Evolutionary conservation across 2,888 invertebrate species (phyloP).

Genomic region (Sepiola atlantica): DNA sequence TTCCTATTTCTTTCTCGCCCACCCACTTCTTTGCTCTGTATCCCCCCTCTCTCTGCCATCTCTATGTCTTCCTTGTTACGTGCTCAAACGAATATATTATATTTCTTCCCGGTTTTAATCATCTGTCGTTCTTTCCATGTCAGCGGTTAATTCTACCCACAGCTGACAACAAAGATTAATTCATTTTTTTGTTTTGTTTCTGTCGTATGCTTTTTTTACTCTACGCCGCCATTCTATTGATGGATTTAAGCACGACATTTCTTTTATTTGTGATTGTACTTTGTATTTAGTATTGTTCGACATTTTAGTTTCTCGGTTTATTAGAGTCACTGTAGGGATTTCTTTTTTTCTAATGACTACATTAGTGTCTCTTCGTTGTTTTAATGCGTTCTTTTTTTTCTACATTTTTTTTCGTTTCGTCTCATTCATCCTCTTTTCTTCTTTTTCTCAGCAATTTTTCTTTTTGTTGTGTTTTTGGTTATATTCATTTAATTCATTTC

Average conservation of each 20-base stretch:
- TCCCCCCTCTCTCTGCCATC: too few relatives aligned
- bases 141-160: constrained; percentile 12
- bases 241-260: background rate
- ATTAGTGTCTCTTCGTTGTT: background rate
- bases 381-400: background rate
- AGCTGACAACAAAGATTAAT: constrained; percentile 1
- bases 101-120: background rate
- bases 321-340: background rate
- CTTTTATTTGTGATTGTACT: background rate
- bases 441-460: background rate
- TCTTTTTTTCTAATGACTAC: background rate
- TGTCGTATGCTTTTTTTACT: background rate
- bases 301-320: background rate
- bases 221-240: background rate
- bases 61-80: background rate
- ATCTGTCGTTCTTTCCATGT: background rate
- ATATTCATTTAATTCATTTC: background rate
- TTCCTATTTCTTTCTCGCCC: background rate
- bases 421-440: background rate
- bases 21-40: background rate
- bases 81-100: background rate
- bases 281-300: background rate
- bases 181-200: background rate
- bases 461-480: background rate
- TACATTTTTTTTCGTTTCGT: background rate